These are phyloP conservation scores for Lagenorhynchus albirostris DNA, from an alignment of 2,113 vertebrate genomes.

Conservation along the genomic window DNA sequence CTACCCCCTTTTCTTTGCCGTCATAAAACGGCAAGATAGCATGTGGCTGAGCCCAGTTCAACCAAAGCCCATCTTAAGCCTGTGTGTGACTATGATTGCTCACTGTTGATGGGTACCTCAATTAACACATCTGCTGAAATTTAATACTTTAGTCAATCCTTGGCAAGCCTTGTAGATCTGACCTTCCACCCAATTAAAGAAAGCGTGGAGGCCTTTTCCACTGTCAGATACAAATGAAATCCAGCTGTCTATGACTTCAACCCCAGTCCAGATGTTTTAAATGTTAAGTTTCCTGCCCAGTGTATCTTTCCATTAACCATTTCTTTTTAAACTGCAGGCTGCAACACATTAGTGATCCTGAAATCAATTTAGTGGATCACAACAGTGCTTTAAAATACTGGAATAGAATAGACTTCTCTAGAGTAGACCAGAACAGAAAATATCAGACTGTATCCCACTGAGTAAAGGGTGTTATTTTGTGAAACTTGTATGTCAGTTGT, in stretches of 20 bases:
- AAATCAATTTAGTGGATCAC: slow-evolving; percentile 3
- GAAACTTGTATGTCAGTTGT: neutral
- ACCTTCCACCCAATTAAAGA: neutral
- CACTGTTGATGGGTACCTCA: neutral
- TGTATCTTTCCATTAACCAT: neutral
- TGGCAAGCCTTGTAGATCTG: neutral
- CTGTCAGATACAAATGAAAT: slow-evolving; percentile 28
- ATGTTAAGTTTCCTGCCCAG: slow-evolving; percentile 8
- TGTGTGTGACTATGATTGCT: neutral
- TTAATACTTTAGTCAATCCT: neutral
- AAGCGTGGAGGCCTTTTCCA: neutral
- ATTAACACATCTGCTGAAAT: neutral
- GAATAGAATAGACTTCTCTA: neutral
- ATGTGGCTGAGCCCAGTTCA: neutral
- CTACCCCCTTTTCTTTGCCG: neutral
- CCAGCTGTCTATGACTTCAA: slow-evolving; percentile 33
- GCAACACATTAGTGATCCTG: neutral
- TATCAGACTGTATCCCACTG: neutral
- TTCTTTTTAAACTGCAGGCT: neutral
- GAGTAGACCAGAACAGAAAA: neutral
- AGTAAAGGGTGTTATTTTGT: neutral
- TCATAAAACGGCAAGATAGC: neutral
- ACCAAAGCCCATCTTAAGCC: neutral
- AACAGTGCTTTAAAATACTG: slow-evolving; percentile 2
- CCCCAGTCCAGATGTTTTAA: slow-evolving; percentile 16